Base-by-base conservation (phyloP, 53 echinoderm and acorn worm species). In the Holothuria scabra region DNA sequence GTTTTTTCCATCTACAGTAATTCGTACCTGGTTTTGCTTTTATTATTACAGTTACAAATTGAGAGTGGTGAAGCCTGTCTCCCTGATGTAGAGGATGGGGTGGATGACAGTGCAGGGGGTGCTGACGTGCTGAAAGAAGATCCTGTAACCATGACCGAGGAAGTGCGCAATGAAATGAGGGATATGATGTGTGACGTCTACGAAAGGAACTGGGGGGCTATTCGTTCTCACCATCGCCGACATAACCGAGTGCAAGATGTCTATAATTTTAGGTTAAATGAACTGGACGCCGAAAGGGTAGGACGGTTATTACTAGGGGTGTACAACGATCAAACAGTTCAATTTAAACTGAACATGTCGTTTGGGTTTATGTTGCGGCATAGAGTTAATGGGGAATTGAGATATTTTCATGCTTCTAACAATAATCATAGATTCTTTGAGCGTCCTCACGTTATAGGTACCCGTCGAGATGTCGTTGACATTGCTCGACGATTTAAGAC, bases 251-350 rank as follows among this genome's bases (percentile, higher is more conserved):
- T n/a, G n/a, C n/a, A n/a, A n/a, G n/a, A n/a, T n/a, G n/a, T n/a
- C n/a, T 74, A 74, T 74, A 41, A 74, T n/a, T 37, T 74, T 37
- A 44, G 55, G n/a, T 74, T 74, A 74, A 74, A 37, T 44, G 46
- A 46, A 20, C 24, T 74, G 18, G 10, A 34, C 26, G 74, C 19
- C 16, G 38, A 46, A 37, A 21, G n/a, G n/a, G n/a, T n/a, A n/a
- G n/a, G n/a, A n/a, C n/a, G n/a, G n/a, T n/a, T n/a, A n/a, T n/a
- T n/a, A n/a, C n/a, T n/a, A n/a, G n/a, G n/a, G n/a, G 12, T 61
- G 4, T 61, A 7, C 12, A 26, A 26, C 22, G 74, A 74, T 74
- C 74, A 74, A 48, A 14, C 19, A 8, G 24, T 8, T 44, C 49
- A 46, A 18, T 74, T 74, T 52, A 74, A 74, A 74, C 8, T 74